Conservation (phyloP, 2,888 invertebrate genomes). For the Pristionchus exspectatus region DNA sequence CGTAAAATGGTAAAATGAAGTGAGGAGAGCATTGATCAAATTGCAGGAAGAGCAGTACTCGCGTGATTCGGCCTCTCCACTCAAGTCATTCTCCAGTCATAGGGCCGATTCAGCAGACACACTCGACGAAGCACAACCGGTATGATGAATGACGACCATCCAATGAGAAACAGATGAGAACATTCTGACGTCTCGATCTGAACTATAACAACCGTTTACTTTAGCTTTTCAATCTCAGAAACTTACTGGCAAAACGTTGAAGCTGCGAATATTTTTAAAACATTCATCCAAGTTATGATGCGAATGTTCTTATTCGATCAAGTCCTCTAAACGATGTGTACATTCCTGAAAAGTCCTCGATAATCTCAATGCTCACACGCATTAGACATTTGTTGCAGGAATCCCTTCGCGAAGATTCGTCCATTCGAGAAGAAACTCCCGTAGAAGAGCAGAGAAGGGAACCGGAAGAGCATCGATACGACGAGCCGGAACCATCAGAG, state of each 20-base stretch:
- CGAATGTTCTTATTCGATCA: neutral
- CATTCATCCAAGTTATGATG: neutral
- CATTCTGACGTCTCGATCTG: too few relatives aligned
- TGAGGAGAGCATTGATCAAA: too few relatives aligned
- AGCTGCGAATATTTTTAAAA: too few relatives aligned
- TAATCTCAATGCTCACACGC: too few relatives aligned
- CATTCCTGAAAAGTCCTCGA: too few relatives aligned
- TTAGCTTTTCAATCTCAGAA: too few relatives aligned
- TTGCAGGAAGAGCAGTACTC: conserved; percentile 6
- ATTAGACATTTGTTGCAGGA: conserved; percentile 8
- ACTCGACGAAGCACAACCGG: conserved; percentile 1
- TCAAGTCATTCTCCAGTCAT: conserved; percentile 40
- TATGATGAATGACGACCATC: neutral
- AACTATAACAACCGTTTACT: too few relatives aligned
- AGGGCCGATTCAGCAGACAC: neutral
- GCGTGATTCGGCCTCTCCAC: conserved; percentile 13
- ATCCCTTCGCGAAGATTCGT: conserved; percentile 20
- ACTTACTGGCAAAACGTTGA: too few relatives aligned
- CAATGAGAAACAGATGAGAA: too few relatives aligned
- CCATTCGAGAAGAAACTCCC: conserved; percentile 19
- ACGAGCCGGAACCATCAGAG: conserved; percentile 5
- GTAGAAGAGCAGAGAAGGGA: neutral
- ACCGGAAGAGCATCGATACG: neutral
- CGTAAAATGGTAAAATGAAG: too few relatives aligned
- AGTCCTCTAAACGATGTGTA: too few relatives aligned